These are phyloP conservation scores for Masticophis lateralis DNA, from an alignment of 2,797 vertebrate species.

Conservation along the genomic window DNA sequence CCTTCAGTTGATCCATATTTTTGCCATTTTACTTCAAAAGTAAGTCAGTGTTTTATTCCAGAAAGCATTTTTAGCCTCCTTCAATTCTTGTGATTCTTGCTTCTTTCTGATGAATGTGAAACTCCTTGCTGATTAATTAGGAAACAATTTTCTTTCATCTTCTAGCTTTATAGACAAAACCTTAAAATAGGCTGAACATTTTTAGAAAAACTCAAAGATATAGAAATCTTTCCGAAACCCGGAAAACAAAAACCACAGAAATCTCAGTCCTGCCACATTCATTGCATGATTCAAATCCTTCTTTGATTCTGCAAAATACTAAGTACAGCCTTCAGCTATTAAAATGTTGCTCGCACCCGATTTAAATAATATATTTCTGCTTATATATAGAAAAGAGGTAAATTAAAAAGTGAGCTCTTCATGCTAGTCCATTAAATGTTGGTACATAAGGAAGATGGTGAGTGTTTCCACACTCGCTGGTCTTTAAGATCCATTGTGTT, in stretches of 20 bases:
- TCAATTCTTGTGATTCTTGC: not conserved
- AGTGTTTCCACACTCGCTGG: not conserved
- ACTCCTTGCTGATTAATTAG: not conserved
- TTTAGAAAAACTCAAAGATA: not conserved
- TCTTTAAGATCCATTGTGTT: not conserved
- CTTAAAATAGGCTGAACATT: not conserved
- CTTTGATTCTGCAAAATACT: not conserved
- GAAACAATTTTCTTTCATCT: not conserved
- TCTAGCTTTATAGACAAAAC: not conserved
- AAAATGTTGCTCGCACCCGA: not conserved
- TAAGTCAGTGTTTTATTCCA: not conserved
- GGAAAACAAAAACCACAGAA: not conserved
- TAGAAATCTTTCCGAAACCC: not conserved
- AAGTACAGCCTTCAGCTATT: not conserved
- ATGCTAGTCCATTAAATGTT: not conserved
- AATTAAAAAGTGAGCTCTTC: not conserved
- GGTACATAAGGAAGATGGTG: not conserved
- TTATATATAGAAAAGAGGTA: not conserved
- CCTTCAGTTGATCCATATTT: not conserved
- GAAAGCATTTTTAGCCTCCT: not conserved
- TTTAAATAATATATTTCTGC: not conserved
- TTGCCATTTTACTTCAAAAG: not conserved
- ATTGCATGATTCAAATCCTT: not conserved
- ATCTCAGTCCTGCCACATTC: not conserved
- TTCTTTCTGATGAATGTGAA: not conserved